Base-by-base conservation (phyloP, 2,888 invertebrate genomes). In the Drosophila prolongata region DNA sequence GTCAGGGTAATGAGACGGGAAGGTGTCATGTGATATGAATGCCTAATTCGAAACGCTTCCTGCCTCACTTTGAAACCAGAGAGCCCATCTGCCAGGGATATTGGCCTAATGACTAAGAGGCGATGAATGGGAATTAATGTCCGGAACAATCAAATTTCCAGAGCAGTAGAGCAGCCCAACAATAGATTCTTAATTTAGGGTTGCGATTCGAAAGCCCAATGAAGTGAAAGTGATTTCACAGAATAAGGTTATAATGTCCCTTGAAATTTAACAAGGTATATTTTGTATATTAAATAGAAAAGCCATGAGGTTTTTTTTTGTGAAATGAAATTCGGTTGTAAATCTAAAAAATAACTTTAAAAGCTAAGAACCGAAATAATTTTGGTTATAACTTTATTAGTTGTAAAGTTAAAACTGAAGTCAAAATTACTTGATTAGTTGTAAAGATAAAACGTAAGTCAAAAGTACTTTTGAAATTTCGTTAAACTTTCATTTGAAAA, bases 21-120 rank as follows among this genome's bases (percentile, higher is more conserved):
- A 62, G 64, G 60, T 85, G 88, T 73, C 70, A 77, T 85, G 86
- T 87, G 86, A 82, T 81, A 60, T 68, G 86, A 81, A 85, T 82
- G 65, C 75, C 54, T 75, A 87, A 87, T 82, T 85, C 55, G 34
- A 11, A 27, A 10, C 42, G 37, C 19, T 56, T 71, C 66, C 78
- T 57, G 52, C 42, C 46, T n/a, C 37, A 19, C 24, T 38, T 54
- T 50, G 57, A 56, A 68, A 68, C 38, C 75, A 46, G 50, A 74
- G 54, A 50, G 16, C 30, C 42, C 42, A n/a, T 34, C 19, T 14
- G 34, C 16, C 47, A 10, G 14, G 50, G 35, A 55, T 46, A 75
- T 55, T 30, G n/a, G 30, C n/a, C 35, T 47, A 52, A 75, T 66
- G 53, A 53, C 40, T 66, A 66, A 70, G 34, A 43, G 75, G 52